Base-by-base conservation (phyloP, 2,888 invertebrate genomes). In the Dryococelus australis region DNA sequence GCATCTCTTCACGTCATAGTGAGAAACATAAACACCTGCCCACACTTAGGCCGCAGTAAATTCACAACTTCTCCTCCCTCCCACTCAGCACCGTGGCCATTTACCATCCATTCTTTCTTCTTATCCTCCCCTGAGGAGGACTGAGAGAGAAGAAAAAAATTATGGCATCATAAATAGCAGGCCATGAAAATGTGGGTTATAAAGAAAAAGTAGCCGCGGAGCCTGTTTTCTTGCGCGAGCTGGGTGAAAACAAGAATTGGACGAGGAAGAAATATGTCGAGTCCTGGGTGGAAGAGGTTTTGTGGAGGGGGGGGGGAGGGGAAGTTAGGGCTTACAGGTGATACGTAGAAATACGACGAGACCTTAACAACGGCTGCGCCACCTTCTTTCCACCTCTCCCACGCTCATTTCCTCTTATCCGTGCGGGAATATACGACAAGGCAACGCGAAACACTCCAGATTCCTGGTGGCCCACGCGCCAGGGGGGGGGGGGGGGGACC, bases 131-230 rank as follows among this genome's bases (percentile, higher is more conserved):
- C 4, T 24, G 65, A 8, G n/a, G 65, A 65, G n/a, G 65, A 65
- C 8, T 0, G 24, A n/a, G 65, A 20, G 16, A 47, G 47, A 47
- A 2, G 43, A 12, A 83, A 28, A 20, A 83, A 83, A 35, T 24
- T 83, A 83, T 83, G 83, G 83, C 35, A 35, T 83, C 83, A 83
- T 83, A 83, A 83, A 83, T 83, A 83, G 83, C 35, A 35, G 83
- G 35, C 35, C 83, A 83, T 83, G 83, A 28, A 83, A 83, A 83
- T 83, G 83, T 83, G 43, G 83, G 83, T 83, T 83, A 83, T 83
- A 83, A 83, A 83, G 83, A 83, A 65, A 65, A 65, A 65, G 65
- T 65, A 12, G 20, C 65, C 65, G 6, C n/a, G 20, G n/a, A 10
- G 65, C 35, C 65, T 65, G 65, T 47, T 65, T 65, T 9, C 65